phyloP scores from a whole-genome alignment of 2,888 invertebrate genomes.

The Colletes collaris region DNA sequence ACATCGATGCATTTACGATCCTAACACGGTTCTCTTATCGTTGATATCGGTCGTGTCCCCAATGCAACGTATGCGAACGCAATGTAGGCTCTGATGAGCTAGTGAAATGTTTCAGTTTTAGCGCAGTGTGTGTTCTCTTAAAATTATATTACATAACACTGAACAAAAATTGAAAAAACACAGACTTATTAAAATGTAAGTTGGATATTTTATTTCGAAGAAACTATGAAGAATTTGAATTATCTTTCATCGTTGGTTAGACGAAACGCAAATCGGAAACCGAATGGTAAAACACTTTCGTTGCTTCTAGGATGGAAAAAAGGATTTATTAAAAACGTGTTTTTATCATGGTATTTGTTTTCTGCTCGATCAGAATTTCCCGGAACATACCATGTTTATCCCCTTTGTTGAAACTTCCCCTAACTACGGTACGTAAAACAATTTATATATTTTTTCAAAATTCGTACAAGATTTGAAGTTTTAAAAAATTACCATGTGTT shows the following conservation, averaged over 20 bases:
- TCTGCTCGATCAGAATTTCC: conserved; percentile 69
- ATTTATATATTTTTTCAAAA: neutral
- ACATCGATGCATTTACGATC: conserved; percentile 4
- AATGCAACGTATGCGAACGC: neutral
- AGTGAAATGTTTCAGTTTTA: conserved; percentile 21
- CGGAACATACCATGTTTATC: conserved; percentile 71
- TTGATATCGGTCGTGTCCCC: neutral
- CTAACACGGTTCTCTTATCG: neutral
- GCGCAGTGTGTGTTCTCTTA: neutral
- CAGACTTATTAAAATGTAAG: conserved; percentile 41
- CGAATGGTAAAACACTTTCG: neutral
- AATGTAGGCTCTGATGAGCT: neutral
- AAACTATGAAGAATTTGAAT: neutral
- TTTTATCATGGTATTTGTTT: conserved; percentile 77
- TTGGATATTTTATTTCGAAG: neutral
- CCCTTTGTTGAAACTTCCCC: conserved; percentile 67
- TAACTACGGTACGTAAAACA: conserved; percentile 63
- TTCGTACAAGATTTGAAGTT: neutral
- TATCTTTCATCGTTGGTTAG: neutral
- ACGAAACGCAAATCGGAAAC: neutral
- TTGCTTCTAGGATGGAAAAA: conserved; percentile 37
- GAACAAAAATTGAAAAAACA: neutral
- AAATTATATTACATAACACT: conserved; percentile 30
- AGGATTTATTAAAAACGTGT: conserved; percentile 4
- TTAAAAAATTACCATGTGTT: neutral